Base-by-base conservation (phyloP, 2,113 vertebrate species). In the Cnemophilus loriae region DNA sequence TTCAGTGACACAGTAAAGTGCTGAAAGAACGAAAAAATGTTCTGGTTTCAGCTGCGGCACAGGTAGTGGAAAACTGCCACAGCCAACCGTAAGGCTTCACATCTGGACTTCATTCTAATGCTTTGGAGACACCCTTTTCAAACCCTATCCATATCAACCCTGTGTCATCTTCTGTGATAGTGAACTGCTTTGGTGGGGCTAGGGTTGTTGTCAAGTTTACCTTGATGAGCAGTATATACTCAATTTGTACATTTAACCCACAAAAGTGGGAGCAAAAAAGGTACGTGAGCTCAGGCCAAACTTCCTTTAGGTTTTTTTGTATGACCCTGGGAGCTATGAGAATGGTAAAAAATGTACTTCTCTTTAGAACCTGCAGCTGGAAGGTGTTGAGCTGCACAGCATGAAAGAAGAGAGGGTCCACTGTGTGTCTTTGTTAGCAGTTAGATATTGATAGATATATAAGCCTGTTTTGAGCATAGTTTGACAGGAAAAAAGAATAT, bases 201-300 rank as follows among this genome's bases (percentile, higher is more conserved):
- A 49, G 68, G 32, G 14, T 57, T 75, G 32, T 67, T 82, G 28
- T 69, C 65, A 73, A 6, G 24, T 73, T 65, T 82, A 41, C 42
- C 35, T 77, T 70, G n/a, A 70, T 71, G 27, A 75, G 35, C 30
- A 28, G 2, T 63, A 23, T 33, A 52, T 67, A 8, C 16, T 92
- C 42, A 67, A 42, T 70, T 49, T 69, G n/a, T 69, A 24, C 23
- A 61, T 90, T 46, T 57, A 50, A 71, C 77, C 41, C 52, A 63
- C 47, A 1, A 3, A 16, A 59, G 4, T 50, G 27, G n/a, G 32
- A 85, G 13, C 8, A 83, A 39, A 67, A 91, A 94, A 57, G 37
- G 18, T 52, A 16, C 0, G 1, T 37, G 12, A 73, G 11, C 7
- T 87, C 35, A 75, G 57, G 44, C 4, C 1, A 7, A 75, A 49